Base-by-base conservation (phyloP, 2,113 vertebrate genomes). In the Rousettus leschenaultii region DNA sequence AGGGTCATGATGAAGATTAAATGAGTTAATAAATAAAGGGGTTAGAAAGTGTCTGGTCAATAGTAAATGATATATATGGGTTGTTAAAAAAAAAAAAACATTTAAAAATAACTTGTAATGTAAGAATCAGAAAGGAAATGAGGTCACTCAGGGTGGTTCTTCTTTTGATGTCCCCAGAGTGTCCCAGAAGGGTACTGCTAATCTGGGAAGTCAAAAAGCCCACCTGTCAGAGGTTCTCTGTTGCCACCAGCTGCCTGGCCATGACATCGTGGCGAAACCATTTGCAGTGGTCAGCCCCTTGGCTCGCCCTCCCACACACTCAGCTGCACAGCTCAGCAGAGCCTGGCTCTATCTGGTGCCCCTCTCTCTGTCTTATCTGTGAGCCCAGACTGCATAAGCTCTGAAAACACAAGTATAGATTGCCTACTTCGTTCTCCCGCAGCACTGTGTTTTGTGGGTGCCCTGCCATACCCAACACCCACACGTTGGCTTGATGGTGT, bases 121-220 rank as follows among this genome's bases (percentile, higher is more conserved):
- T 70, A 82, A 92, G 66, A 84, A 74, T 93, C 90, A 63, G 87
- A 91, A 65, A 89, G 93, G 95, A 96, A 98, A 96, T 95, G 96
- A 97, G 96, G 91, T 96, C 91, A 79, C 91, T 53, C 68, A 0
- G 77, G 82, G 85, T 96, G 86, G 84, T 79, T 97, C 70, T 33
- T 73, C 80, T 79, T 97, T 43, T 88, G 90, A 96, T 94, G 94
- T 95, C 59, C 78, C 68, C 45, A 48, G 84, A 61, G 53, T 90
- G 86, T 83, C 68, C 95, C 94, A 93, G 75, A 97, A 96, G 96
- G 96, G 86, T 77, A 43, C 75, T 90, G 92, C 94, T 97, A 96
- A 98, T 97, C 93, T 95, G 61, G 97, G 96, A 92, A 88, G 53
- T 14, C 90, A 63, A 86, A 92, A 94, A 92, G 77, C 80, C 95